phyloP scores from a whole-genome alignment of 2,797 vertebrate genomes.

The Limosa lapponica region DNA sequence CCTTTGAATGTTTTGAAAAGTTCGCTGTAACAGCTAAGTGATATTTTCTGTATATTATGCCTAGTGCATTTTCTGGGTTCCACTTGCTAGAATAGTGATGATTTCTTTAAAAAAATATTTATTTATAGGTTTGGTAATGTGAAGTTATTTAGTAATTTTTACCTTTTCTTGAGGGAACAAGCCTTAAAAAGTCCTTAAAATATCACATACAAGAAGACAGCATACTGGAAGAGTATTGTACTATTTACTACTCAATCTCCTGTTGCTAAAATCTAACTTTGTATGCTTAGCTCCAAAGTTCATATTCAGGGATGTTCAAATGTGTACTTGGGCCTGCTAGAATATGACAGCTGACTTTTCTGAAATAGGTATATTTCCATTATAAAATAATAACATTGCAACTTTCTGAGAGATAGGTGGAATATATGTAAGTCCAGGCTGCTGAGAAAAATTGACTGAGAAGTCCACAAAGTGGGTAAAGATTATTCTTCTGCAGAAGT shows the following conservation, averaged over 20 bases:
- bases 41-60: background rate
- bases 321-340: rapidly evolving
- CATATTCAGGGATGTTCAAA: background rate
- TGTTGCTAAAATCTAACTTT: background rate
- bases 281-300: background rate
- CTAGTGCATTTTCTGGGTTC: background rate
- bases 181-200: background rate
- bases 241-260: background rate
- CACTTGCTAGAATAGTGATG: background rate
- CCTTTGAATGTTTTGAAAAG: background rate
- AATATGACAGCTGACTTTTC: background rate
- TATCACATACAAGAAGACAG: background rate
- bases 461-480: background rate
- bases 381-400: background rate
- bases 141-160: background rate
- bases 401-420: background rate
- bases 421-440: background rate
- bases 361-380: background rate
- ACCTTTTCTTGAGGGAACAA: background rate
- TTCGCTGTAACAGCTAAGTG: background rate
- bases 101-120: background rate
- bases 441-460: background rate
- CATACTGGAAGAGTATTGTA: background rate
- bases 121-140: background rate
- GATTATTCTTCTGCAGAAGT: background rate